Conservation (phyloP, 2,888 invertebrate species). For the Vesta saturnalis region DNA sequence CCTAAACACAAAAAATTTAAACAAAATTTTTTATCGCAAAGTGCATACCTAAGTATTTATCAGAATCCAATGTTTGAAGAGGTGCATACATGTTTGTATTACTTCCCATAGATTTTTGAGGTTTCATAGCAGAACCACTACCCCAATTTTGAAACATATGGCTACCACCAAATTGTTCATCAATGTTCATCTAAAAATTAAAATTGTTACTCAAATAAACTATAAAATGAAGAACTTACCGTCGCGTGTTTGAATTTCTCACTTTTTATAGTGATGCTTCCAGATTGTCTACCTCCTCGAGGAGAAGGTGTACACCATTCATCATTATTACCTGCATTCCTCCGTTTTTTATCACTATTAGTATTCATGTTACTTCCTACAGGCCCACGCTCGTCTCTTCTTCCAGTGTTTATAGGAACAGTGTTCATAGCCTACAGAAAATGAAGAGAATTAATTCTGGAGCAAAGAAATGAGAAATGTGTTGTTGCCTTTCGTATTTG, state of each 20-base stretch:
- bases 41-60: conserved; percentile 42
- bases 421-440: conserved; percentile 54
- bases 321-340: conserved; percentile 54
- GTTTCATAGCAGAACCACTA: conserved; percentile 57
- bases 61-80: conserved; percentile 61
- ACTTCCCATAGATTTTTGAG: conserved; percentile 45
- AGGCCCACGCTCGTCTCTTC: conserved; percentile 67
- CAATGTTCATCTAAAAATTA: conserved; percentile 37
- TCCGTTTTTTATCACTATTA: conserved; percentile 53
- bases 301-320: conserved; percentile 56
- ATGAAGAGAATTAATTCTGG: not conserved
- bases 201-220: not conserved
- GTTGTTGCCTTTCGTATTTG: conserved; percentile 3
- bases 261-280: conserved; percentile 61
- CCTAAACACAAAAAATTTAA: not conserved
- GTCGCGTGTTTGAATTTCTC: conserved; percentile 64
- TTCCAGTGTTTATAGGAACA: conserved; percentile 64
- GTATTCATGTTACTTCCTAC: conserved; percentile 51
- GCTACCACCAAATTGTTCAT: conserved; percentile 62
- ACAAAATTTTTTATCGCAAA: not conserved
- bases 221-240: conserved; percentile 54
- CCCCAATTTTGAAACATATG: conserved; percentile 58
- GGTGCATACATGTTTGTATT: conserved; percentile 64
- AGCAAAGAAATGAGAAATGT: not conserved
- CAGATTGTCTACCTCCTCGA: conserved; percentile 47